Percentiles rank a stretch among this genome's conserved stretches.
These are phyloP conservation scores for Lagopus muta DNA, from an alignment of 2,113 vertebrate species.

Conservation along the genomic window DNA sequence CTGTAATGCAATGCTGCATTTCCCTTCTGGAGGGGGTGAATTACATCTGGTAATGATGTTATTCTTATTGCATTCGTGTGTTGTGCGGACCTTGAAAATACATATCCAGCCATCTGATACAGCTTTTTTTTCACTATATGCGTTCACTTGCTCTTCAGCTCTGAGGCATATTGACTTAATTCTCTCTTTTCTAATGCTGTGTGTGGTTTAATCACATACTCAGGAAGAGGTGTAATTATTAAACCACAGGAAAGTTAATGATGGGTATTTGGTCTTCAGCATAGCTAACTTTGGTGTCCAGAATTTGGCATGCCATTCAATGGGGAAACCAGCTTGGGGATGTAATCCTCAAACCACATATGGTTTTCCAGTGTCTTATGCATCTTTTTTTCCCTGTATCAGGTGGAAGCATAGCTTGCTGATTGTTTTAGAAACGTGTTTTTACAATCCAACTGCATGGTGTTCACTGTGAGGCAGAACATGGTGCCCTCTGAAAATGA, in stretches of 20 bases:
- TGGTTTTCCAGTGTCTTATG: constrained; percentile 67
- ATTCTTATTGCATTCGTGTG: constrained; percentile 59
- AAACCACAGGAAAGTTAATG: constrained; percentile 79
- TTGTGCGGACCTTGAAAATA: constrained; percentile 26
- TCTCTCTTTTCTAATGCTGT: constrained; percentile 68
- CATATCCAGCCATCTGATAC: constrained; percentile 61
- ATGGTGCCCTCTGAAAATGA: neutral
- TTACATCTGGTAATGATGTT: constrained; percentile 59
- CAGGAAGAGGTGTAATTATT: constrained; percentile 78
- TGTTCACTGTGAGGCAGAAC: neutral
- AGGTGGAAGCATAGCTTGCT: constrained; percentile 49
- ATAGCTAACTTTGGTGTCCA: constrained; percentile 71
- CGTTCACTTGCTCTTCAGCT: constrained; percentile 56
- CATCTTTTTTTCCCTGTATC: neutral
- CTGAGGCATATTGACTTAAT: constrained; percentile 67
- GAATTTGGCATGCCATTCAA: constrained; percentile 68
- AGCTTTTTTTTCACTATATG: constrained; percentile 14
- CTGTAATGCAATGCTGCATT: constrained; percentile 43
- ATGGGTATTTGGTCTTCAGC: constrained; percentile 69
- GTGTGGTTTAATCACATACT: constrained; percentile 76
- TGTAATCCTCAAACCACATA: constrained; percentile 51
- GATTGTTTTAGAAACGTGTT: constrained; percentile 5
- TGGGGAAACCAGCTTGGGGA: constrained; percentile 60
- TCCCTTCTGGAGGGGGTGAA: neutral
- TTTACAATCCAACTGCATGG: neutral